A percentile compares a stretch with the other conserved stretches of the same genome.
phyloP scores from a whole-genome alignment of 2,888 invertebrate genomes.

The Sinotaia quadrata region DNA sequence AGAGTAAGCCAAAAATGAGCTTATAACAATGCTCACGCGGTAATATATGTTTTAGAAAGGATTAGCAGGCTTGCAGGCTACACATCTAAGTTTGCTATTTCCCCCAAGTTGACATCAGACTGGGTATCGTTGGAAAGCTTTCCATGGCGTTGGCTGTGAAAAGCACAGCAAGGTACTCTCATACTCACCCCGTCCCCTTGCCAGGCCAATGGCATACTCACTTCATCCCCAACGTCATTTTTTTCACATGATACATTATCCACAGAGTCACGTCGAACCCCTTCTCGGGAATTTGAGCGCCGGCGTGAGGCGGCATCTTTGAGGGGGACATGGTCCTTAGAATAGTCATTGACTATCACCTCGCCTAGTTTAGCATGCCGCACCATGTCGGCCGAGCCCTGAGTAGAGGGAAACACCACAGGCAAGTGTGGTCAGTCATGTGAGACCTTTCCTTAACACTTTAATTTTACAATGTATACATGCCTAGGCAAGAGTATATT shows the following conservation, averaged over 20 bases:
- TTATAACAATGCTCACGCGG: too few relatives aligned
- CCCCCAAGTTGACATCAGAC: too few relatives aligned
- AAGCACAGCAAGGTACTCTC: slow-evolving; percentile 35
- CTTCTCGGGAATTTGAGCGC: slow-evolving; percentile 76
- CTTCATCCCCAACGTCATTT: slow-evolving; percentile 78
- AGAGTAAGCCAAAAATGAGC: background rate
- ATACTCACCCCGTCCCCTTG: slow-evolving; percentile 67
- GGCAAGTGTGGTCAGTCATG: slow-evolving; percentile 1
- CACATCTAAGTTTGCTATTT: too few relatives aligned
- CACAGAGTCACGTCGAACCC: slow-evolving; percentile 77
- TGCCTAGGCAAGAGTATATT: too few relatives aligned
- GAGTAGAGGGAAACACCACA: background rate
- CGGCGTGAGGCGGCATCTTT: slow-evolving; percentile 37
- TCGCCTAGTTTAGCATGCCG: slow-evolving; percentile 90
- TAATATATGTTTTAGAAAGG: too few relatives aligned
- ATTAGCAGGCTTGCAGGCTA: too few relatives aligned
- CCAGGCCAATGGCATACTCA: slow-evolving; percentile 75
- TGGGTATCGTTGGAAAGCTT: slow-evolving; percentile 21
- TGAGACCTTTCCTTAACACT: background rate
- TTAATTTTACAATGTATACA: too few relatives aligned
- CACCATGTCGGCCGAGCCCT: slow-evolving; percentile 83
- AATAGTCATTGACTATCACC: slow-evolving; percentile 77
- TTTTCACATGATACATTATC: slow-evolving; percentile 78
- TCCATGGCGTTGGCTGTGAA: background rate
- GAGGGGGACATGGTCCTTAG: slow-evolving; percentile 59